Evolutionary conservation across 1,140 invertebrate species (phyloP), one percentile per base, ranked within the genome.

Genomic region (Bradysia coprophila): DNA sequence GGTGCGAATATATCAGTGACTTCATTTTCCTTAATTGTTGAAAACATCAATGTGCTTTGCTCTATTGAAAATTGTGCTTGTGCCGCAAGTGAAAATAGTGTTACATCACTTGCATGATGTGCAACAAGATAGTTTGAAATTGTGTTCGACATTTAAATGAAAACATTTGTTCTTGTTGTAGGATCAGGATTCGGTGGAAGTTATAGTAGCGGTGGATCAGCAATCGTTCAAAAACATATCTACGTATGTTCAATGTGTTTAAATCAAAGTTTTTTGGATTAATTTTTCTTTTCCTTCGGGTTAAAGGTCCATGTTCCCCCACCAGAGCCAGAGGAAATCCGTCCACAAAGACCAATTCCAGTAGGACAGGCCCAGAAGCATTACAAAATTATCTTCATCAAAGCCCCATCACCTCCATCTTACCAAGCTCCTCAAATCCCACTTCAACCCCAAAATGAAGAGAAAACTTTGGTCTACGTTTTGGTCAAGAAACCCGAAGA

Each of bases 381-480:
- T 57, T 87, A 87, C 70, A 85, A 86, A 56, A 86, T 84, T 52
- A 81, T 86, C 59, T 87, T 87, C 71, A 87, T 88, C 60, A 86
- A 87, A 68, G 81, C 84, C 24, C 83, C 84, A 43, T 73, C 80
- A 38, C 70, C 78, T 37, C 77, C 81, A 21, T 73, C 79, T 41
- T 78, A 81, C 32, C 75, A 73, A 41, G 78, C 77, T 4, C 79
- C 81, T 37, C 69, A 78, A 38, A 77, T 83, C 42, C 78, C 78
- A 15, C 62, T 81, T 24, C 76, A 79, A 48, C 70, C 75, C 43
- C 81, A 84, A 59, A 80, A 81, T 58, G 79, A 84, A 63, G 79
- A 86, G 59, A 89, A 87, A 68, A 89, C 84, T n/a, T 67, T 87
- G 43, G 83, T 89, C 50, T 89, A 89, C 63, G 84, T 89, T 21